A percentile compares a stretch with the other conserved stretches of the same genome.
phyloP scores from a whole-genome alignment of 2,888 invertebrate species.

The Agrotis clavis region DNA sequence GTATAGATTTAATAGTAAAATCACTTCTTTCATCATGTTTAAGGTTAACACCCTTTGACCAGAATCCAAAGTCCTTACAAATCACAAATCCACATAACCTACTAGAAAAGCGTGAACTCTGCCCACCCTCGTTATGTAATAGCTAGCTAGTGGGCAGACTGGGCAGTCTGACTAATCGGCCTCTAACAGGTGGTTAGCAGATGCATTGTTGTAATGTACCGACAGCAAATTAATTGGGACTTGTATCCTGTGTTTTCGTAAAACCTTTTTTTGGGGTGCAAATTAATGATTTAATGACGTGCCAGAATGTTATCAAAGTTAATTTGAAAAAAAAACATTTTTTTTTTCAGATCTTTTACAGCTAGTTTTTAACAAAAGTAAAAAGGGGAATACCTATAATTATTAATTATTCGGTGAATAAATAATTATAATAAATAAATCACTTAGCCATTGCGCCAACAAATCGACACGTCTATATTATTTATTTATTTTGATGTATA shows the following conservation, averaged over 20 bases:
- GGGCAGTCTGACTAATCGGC: conserved; percentile 72
- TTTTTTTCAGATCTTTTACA: too few species aligned
- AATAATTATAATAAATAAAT: too few species aligned
- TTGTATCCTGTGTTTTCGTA: conserved; percentile 9
- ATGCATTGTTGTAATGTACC: conserved; percentile 76
- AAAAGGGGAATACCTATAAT: too few species aligned
- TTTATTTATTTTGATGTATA: too few species aligned
- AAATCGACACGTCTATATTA: too few species aligned
- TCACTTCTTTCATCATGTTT: not conserved
- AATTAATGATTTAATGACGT: not conserved
- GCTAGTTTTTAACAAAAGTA: too few species aligned
- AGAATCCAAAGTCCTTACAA: not conserved
- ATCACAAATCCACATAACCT: conserved; percentile 13
- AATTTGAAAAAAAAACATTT: too few species aligned
- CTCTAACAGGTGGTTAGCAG: conserved; percentile 82
- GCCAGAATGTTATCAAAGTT: not conserved
- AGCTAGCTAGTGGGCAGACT: conserved; percentile 45
- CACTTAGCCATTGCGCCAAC: too few species aligned
- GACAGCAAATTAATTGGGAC: conserved; percentile 59
- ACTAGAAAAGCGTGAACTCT: conserved; percentile 15
- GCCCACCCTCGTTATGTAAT: conserved; percentile 45
- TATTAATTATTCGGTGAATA: too few species aligned
- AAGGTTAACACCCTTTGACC: not conserved
- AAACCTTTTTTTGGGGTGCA: not conserved
- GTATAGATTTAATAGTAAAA: too few species aligned